Conservation (phyloP, 2,113 vertebrate species). For the Meleagris gallopavo region DNA sequence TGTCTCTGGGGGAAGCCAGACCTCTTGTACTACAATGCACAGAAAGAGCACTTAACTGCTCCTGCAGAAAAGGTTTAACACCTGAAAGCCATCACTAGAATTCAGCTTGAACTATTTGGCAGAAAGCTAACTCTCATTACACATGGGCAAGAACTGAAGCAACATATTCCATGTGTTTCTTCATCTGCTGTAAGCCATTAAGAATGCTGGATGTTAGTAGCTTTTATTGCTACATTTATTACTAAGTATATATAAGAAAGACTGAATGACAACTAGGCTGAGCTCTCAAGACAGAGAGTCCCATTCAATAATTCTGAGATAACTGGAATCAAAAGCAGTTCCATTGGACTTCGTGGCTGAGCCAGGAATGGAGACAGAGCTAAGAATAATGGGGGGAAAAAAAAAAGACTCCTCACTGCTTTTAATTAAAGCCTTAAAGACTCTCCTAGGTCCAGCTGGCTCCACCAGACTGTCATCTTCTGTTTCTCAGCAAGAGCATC, state of each 20-base stretch:
- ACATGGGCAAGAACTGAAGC: not conserved
- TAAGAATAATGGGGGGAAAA: not conserved
- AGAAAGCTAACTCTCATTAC: not conserved
- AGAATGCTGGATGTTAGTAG: not conserved
- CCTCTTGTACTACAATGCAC: not conserved
- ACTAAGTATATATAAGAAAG: not conserved
- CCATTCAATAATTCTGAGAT: not conserved
- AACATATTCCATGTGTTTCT: not conserved
- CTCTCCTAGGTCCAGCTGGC: not conserved
- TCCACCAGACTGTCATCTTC: constrained; percentile 9
- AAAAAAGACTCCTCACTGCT: not conserved
- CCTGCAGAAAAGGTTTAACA: not conserved
- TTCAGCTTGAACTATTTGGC: not conserved
- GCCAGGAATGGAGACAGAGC: not conserved
- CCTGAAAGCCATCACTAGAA: not conserved
- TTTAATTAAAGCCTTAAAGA: constrained; percentile 36
- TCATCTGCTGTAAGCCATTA: not conserved
- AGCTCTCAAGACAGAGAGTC: not conserved
- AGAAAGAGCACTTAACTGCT: not conserved
- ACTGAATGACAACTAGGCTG: not conserved
- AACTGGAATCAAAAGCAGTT: not conserved
- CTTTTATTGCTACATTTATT: not conserved
- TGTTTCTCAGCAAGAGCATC: constrained; percentile 4
- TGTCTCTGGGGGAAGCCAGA: not conserved
- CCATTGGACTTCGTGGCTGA: not conserved